phyloP scores from a whole-genome alignment of 2,888 invertebrate species.

The Erebia epiphron region DNA sequence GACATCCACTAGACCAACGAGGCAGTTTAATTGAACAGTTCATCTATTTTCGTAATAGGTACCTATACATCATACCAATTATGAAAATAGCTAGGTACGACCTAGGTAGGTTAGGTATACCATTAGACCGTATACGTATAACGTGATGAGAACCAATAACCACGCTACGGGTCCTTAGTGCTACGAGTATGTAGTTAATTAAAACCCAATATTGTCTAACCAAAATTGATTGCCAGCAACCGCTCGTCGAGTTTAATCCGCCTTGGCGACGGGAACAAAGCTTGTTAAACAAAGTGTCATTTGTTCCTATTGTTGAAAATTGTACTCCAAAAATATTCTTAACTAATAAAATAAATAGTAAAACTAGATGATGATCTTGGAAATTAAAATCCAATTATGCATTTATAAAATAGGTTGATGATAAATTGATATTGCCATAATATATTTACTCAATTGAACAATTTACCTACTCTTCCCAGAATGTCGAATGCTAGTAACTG shows the following conservation, averaged over 20 bases:
- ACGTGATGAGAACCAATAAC: neutral
- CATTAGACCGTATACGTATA: neutral
- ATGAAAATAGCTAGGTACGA: no score
- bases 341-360: neutral
- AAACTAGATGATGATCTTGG: no score
- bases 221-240: constrained; percentile 73
- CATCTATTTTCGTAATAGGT: no score
- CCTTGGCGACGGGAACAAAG: constrained; percentile 49
- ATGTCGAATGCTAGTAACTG: no score
- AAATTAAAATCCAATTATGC: neutral
- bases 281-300: constrained; percentile 47
- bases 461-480: no score
- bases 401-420: no score
- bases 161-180: constrained; percentile 18
- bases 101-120: neutral
- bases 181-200: constrained; percentile 60
- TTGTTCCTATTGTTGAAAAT: constrained; percentile 37
- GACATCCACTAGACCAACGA: no score
- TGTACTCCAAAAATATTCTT: neutral
- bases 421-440: no score
- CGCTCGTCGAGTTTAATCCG: constrained; percentile 48
- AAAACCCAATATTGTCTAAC: constrained; percentile 83
- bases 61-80: no score
- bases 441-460: no score
- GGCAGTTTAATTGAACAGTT: no score